Evolutionary conservation across 2,888 invertebrate species (phyloP), one percentile per base, ranked within the genome.

Genomic region (Limnephilus rhombicus): DNA sequence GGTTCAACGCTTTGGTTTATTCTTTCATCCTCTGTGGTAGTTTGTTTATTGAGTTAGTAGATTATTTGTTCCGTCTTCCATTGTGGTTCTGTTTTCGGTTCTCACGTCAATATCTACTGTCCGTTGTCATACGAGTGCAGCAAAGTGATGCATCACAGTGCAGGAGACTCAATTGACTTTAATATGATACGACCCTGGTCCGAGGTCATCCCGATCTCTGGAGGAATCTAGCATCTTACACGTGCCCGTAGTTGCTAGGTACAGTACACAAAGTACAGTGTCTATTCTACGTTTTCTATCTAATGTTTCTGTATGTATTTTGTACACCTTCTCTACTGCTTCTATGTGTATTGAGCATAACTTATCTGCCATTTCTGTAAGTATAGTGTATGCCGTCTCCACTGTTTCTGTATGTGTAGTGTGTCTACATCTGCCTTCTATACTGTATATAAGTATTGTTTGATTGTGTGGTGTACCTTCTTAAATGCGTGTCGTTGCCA

Each of bases 171-270:
- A 83, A 83, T 83, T 83, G 82, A 15, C 37, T 34, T 83, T 37
- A 83, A 37, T 83, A 41, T 11, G 31, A 12, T 34, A 37, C 83
- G 83, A 83, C 83, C 83, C 83, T 83, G 83, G 83, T 37, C 83
- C 37, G 83, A 83, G 83, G 83, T 83, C 83, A 83, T 41, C 37
- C 31, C 37, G 34, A 11, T 83, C 83, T 83, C 83, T 83, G 83
- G 37, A 34, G 34, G 82, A 83, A 83, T 34, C 83, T 15, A 34
- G 37, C 31, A 18, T 34, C 83, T 34, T 34, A n/a, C 83, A 83
- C 82, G 83, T 34, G 31, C 24, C 11, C 31, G 5, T 34, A 13
- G 83, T 83, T 29, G 7, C 31, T 68, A 68, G 18, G 18, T 68
- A 18, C 53, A 53, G 53, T 53, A 68, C 53, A 24, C 53, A 18